These are phyloP conservation scores for Cotesia typhae DNA, from an alignment of 1,140 invertebrate species.

Conservation along the genomic window DNA sequence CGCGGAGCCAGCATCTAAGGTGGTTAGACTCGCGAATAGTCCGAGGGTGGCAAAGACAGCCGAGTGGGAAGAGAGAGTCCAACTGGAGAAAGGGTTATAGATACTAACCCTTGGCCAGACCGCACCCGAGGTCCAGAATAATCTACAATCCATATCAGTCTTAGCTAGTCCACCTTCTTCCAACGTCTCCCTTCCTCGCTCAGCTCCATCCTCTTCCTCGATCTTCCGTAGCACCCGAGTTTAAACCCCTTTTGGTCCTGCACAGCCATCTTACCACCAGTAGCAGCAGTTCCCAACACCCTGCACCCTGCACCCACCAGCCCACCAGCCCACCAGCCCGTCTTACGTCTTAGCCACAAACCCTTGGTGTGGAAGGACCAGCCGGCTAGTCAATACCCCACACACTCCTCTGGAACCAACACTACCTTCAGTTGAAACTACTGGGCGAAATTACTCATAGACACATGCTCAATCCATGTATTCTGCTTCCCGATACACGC, in stretches of 20 bases:
- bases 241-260: slow-evolving; percentile 16
- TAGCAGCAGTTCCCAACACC: slow-evolving; percentile 12
- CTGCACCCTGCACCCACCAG: background rate
- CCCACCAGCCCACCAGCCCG: slow-evolving; percentile 33
- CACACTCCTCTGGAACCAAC: slow-evolving; percentile 41
- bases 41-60: slow-evolving; percentile 51
- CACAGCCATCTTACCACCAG: background rate
- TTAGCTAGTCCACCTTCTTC: slow-evolving; percentile 58
- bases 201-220: slow-evolving; percentile 25
- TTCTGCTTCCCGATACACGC: slow-evolving; percentile 20
- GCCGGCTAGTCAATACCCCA: slow-evolving; percentile 59
- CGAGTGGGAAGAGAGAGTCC: slow-evolving; percentile 29
- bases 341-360: slow-evolving; percentile 62
- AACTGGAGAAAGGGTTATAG: slow-evolving; percentile 50
- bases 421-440: slow-evolving; percentile 10
- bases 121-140: slow-evolving; percentile 66
- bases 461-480: slow-evolving; percentile 11
- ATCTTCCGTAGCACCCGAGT: slow-evolving; percentile 21
- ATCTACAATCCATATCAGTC: slow-evolving; percentile 68
- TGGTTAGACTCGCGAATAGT: slow-evolving; percentile 35
- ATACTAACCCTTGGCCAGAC: slow-evolving; percentile 66
- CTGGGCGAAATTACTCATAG: slow-evolving; percentile 4
- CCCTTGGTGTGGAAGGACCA: slow-evolving; percentile 53
- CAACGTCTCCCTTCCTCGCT: slow-evolving; percentile 25
- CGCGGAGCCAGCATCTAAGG: slow-evolving; percentile 18